phyloP scores from a whole-genome alignment of 2,113 vertebrate species.

The Seriola quinqueradiata region DNA sequence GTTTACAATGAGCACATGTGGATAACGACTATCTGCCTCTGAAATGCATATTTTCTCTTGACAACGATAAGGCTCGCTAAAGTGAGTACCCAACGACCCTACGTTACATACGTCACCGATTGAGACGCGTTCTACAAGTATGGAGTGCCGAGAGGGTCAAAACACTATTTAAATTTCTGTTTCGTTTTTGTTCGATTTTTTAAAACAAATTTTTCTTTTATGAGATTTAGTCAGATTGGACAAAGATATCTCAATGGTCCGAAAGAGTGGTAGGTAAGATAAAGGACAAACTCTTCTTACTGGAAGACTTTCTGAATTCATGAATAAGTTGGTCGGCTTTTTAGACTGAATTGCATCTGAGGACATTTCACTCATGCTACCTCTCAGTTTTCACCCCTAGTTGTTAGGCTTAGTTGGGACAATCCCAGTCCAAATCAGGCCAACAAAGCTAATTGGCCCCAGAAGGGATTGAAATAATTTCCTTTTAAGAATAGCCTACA shows the following conservation, averaged over 20 bases:
- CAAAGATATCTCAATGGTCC: too few species aligned
- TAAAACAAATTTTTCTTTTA: too few species aligned
- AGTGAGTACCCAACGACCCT: constrained; percentile 43
- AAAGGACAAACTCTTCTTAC: too few species aligned
- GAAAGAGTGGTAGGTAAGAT: too few species aligned
- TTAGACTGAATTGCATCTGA: background rate
- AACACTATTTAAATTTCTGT: background rate
- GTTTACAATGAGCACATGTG: constrained; percentile 4
- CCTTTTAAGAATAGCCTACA: too few species aligned
- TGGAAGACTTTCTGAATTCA: too few species aligned
- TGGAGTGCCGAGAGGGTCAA: constrained; percentile 51
- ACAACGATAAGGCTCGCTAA: constrained; percentile 60
- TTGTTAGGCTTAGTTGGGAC: background rate
- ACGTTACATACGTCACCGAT: constrained; percentile 64
- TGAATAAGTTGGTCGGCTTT: too few species aligned
- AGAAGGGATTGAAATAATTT: too few species aligned
- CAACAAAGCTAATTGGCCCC: background rate
- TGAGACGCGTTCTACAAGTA: constrained; percentile 34
- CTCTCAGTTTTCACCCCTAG: background rate
- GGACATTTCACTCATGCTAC: background rate
- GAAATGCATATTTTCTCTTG: constrained; percentile 48
- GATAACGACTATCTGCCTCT: constrained; percentile 55
- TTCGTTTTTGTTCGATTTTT: too few species aligned
- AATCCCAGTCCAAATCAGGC: background rate
- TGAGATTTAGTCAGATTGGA: too few species aligned